Evolutionary conservation across 2,888 invertebrate genomes (phyloP), one percentile per base, ranked within the genome.

Genomic region (Andrena dorsata): DNA sequence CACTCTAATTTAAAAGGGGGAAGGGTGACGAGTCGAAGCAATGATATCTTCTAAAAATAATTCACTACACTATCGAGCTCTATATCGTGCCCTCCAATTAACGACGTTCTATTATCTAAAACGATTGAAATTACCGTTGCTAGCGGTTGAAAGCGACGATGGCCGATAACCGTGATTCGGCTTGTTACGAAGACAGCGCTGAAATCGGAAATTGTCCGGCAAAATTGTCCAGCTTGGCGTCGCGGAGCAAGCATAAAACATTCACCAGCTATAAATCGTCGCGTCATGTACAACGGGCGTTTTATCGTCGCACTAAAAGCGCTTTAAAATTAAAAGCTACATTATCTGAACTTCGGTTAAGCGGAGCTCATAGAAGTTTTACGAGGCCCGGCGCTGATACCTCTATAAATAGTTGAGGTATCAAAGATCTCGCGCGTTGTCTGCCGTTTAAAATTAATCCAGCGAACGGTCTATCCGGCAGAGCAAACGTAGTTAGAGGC

Each of bases 401-500:
- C 75, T 71, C 80, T 75, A 77, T 79, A 85, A 86, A 86, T 87
- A 86, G 80, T 86, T 84, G 10, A 75, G 73, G 61, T 84, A 82
- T 88, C 81, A 84, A 86, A 80, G 73, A 88, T 76, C 83, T 83
- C 72, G 61, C 72, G 61, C 69, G 78, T 74, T 65, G 61, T 68
- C 64, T 60, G 66, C 69, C 83, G 86, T 82, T 86, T 82, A 88
- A 86, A 86, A 88, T 87, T 86, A 87, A 88, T 86, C 78, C 69
- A 26, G 35, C 16, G 80, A 64, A 79, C 69, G 56, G 56, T 76
- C 26, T 64, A 81, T 73, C 61, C 60, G 64, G 20, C 35, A 53
- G 23, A 60, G 84, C 79, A 65, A 70, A 70, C 74, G 68, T 71
- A 70, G 75, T 83, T 85, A 88, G 73, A 71, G 74, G 77, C 84